Conservation (phyloP, 2,797 vertebrate genomes). For the Eulemur mongoz region DNA sequence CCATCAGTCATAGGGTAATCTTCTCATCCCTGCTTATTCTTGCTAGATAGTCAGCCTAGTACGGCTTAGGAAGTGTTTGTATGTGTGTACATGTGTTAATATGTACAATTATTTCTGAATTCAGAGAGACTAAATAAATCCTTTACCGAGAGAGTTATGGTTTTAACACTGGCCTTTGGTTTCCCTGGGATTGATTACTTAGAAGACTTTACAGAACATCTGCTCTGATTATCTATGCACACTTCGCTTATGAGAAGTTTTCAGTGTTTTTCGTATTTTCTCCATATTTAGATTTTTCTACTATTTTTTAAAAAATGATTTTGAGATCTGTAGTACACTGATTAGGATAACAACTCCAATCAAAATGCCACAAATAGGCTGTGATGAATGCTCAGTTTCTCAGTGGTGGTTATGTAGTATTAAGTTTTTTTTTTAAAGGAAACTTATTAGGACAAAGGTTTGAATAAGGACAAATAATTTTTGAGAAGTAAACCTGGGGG, state of each 20-base stretch:
- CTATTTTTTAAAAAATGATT: conserved; percentile 23
- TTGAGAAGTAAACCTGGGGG: not conserved
- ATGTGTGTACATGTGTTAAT: not conserved
- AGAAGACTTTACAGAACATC: conserved; percentile 26
- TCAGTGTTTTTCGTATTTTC: not conserved
- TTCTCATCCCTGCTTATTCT: not conserved
- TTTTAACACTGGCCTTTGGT: not conserved
- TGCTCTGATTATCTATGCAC: conserved; percentile 54
- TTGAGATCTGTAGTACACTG: conserved; percentile 8
- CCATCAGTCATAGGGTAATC: too few species aligned
- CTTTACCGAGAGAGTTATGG: not conserved
- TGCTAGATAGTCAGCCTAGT: not conserved
- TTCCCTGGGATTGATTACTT: not conserved
- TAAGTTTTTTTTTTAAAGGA: not conserved
- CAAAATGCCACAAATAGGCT: conserved; percentile 5
- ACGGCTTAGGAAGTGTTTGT: not conserved
- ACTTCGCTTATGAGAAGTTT: not conserved
- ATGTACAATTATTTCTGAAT: not conserved
- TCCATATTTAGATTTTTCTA: conserved; percentile 58
- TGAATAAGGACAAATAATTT: not conserved
- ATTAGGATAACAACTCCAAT: conserved; percentile 23
- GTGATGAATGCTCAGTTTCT: not conserved
- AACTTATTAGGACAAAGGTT: not conserved
- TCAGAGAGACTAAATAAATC: not conserved
- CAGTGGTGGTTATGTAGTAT: not conserved